Conservation (phyloP, 2,113 vertebrate species). For the Zosterops japonicus region DNA sequence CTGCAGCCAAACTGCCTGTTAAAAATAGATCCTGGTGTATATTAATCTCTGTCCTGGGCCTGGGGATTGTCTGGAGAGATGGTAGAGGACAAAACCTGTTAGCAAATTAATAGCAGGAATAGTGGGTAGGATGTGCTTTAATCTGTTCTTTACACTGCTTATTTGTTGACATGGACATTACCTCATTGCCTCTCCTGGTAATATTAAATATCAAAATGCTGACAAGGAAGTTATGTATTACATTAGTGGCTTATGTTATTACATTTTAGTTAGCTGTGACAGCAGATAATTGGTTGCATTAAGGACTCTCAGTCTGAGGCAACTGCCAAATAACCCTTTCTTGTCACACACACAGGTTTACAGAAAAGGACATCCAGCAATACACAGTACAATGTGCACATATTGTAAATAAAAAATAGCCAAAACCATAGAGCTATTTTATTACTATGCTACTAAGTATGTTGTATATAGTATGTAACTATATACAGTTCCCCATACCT, state of each 20-base stretch:
- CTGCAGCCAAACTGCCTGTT: neutral
- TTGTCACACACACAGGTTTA: neutral
- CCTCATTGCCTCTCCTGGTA: neutral
- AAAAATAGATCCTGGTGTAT: neutral
- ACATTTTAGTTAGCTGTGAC: neutral
- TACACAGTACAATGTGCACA: neutral
- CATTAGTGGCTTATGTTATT: neutral
- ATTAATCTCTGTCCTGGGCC: neutral
- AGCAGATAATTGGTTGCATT: neutral
- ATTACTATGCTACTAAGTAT: neutral
- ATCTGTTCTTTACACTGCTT: neutral
- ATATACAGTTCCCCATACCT: slow-evolving; percentile 66
- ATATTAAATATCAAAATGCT: neutral
- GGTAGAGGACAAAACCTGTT: neutral
- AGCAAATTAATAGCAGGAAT: neutral
- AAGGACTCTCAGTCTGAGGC: neutral
- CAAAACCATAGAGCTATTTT: neutral
- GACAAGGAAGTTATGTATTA: neutral
- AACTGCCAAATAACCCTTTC: neutral
- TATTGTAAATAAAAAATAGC: neutral
- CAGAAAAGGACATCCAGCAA: neutral
- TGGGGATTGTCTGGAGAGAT: neutral
- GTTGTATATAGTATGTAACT: neutral
- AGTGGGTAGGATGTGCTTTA: neutral
- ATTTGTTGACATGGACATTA: neutral